Conservation (phyloP, 2,113 vertebrate species). For the Apodemus sylvaticus region DNA sequence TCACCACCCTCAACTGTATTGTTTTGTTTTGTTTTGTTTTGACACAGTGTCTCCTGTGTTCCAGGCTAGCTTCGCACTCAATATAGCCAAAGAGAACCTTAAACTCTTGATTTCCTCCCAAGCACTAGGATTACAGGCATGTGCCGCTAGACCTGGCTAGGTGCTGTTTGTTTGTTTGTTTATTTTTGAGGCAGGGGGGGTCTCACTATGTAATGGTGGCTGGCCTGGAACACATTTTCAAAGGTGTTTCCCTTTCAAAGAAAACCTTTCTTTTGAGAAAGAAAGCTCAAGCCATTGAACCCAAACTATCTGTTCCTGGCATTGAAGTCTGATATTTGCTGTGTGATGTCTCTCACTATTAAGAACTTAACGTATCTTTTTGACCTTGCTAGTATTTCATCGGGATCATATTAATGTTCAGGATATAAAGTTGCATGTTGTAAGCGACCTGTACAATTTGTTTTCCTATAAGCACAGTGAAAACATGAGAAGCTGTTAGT, state of each 20-base stretch:
- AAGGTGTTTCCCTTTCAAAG: too few species aligned
- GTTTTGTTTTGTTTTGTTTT: not conserved
- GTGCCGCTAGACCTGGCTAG: not conserved
- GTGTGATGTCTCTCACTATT: slow-evolving; percentile 32
- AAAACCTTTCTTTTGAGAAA: not conserved
- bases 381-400: not conserved
- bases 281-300: not conserved
- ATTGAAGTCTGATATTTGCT: not conserved
- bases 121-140: not conserved
- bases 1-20: not conserved
- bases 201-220: too few species aligned
- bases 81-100: not conserved
- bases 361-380: slow-evolving; percentile 16
- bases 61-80: not conserved
- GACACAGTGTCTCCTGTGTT: too few species aligned
- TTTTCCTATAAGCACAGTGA: not conserved
- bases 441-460: not conserved
- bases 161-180: not conserved
- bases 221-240: too few species aligned
- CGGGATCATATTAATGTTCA: not conserved
- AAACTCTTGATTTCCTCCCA: not conserved
- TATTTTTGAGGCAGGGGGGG: too few species aligned
- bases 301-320: not conserved
- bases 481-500: not conserved
- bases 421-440: not conserved